These are phyloP conservation scores for Piaya cayana DNA, from an alignment of 2,113 vertebrate genomes.

Conservation along the genomic window DNA sequence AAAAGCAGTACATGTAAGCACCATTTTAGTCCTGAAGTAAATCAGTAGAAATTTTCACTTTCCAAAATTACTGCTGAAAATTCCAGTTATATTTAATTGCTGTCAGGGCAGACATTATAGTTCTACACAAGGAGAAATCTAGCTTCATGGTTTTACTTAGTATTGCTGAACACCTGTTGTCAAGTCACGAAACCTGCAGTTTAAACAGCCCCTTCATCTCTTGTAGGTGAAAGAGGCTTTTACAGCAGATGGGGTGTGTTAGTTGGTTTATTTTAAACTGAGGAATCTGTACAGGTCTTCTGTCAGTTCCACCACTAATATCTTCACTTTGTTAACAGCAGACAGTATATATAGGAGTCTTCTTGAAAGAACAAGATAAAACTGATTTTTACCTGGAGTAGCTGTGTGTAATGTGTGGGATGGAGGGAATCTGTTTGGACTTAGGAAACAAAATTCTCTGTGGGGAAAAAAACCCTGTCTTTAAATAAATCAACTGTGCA, in stretches of 20 bases:
- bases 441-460: background rate
- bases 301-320: background rate
- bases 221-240: background rate
- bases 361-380: background rate
- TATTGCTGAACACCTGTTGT: background rate
- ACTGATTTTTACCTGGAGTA: background rate
- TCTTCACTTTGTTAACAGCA: background rate
- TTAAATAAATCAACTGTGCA: background rate
- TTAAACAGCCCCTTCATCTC: background rate
- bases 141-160: background rate
- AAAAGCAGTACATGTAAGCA: background rate
- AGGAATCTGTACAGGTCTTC: background rate
- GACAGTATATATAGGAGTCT: background rate
- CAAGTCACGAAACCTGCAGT: background rate
- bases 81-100: background rate
- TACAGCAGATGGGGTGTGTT: background rate
- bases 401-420: background rate
- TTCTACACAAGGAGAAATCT: background rate
- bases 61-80: background rate
- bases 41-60: background rate
- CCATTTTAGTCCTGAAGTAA: background rate
- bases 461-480: background rate
- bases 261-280: background rate
- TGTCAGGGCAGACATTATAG: background rate
- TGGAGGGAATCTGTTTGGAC: background rate